These are phyloP conservation scores for Cirrhinus mrigala DNA, from an alignment of 2,797 vertebrate genomes.

Conservation along the genomic window DNA sequence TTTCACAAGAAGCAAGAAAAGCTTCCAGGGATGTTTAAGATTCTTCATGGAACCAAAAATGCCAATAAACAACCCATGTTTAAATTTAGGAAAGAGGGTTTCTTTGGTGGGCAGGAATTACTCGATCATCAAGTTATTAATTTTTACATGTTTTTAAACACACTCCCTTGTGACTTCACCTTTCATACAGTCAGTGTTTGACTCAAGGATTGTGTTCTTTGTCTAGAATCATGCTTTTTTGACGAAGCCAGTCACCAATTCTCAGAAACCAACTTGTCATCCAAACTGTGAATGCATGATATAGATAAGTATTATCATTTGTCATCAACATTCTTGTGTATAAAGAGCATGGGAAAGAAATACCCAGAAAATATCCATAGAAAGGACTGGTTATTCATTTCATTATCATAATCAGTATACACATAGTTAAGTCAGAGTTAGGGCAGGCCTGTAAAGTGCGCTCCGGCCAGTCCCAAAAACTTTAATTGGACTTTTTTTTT, in stretches of 20 bases:
- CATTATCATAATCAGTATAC: neutral
- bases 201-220: neutral
- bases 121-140: conserved; percentile 13
- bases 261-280: neutral
- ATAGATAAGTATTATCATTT: neutral
- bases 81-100: neutral
- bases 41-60: neutral
- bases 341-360: neutral
- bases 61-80: neutral
- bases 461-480: neutral
- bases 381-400: neutral
- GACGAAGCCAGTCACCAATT: neutral
- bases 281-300: neutral
- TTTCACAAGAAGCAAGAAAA: no score
- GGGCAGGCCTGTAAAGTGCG: neutral
- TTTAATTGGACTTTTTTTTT: neutral
- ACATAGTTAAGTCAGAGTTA: neutral
- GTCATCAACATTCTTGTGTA: neutral
- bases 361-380: neutral
- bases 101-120: conserved; percentile 40
- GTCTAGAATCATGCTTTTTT: neutral
- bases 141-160: conserved; percentile 3
- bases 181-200: neutral
- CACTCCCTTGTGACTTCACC: conserved; percentile 23
- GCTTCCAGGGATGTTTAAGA: no score